Percentiles rank a stretch among this genome's conserved stretches.
phyloP scores from a whole-genome alignment of 2,797 vertebrate genomes.

The Enteromius trimaculatus region DNA sequence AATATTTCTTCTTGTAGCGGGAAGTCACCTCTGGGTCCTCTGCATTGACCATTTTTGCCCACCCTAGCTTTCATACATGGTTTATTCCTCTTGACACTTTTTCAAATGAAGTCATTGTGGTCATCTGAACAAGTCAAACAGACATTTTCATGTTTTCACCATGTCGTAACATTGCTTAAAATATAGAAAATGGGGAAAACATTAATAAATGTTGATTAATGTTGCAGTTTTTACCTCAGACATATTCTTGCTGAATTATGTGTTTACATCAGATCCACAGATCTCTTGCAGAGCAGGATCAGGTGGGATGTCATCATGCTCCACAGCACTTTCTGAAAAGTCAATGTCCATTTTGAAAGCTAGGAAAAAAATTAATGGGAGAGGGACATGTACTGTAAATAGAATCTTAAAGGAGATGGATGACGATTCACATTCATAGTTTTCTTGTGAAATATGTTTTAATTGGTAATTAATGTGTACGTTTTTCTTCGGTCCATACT shows the following conservation, averaged over 20 bases:
- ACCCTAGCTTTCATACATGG: slow-evolving; percentile 89
- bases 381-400: not conserved
- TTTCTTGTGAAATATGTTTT: not conserved
- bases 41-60: slow-evolving; percentile 89
- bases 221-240: slow-evolving; percentile 77
- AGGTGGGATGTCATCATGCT: slow-evolving; percentile 81
- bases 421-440: not conserved
- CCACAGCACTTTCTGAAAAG: slow-evolving; percentile 82
- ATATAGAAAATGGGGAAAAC: not conserved
- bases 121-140: slow-evolving; percentile 76
- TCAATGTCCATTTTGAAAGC: slow-evolving; percentile 84
- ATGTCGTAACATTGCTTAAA: not conserved
- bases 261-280: slow-evolving; percentile 73
- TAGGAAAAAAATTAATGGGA: not conserved
- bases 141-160: not conserved
- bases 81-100: slow-evolving; percentile 81
- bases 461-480: not conserved
- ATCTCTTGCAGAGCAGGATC: slow-evolving; percentile 74
- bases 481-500: not conserved
- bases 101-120: slow-evolving; percentile 80
- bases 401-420: not conserved
- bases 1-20: slow-evolving; percentile 91
- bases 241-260: slow-evolving; percentile 80
- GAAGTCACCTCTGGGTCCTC: slow-evolving; percentile 86
- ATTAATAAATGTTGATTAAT: not conserved